phyloP scores from a whole-genome alignment of 2,797 vertebrate genomes.

The Amniataba percoides region DNA sequence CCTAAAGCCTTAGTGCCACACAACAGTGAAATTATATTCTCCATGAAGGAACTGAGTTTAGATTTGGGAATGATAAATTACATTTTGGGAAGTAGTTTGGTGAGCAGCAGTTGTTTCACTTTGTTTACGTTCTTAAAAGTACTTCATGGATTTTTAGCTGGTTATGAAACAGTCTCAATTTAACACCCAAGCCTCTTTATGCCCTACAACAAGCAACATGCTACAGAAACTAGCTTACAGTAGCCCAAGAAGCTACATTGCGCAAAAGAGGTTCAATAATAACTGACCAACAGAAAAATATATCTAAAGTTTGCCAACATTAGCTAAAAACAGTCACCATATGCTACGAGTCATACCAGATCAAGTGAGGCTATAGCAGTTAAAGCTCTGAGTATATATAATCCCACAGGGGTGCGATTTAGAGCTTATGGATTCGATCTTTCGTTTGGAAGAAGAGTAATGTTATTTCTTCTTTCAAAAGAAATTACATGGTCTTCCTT shows the following conservation, averaged over 20 bases:
- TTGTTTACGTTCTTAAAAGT: not conserved
- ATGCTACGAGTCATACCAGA: not conserved
- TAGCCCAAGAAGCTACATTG: not conserved
- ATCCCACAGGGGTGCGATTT: not conserved
- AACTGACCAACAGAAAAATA: not conserved
- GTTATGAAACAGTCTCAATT: no score
- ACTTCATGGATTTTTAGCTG: no score
- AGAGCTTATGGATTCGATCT: not conserved
- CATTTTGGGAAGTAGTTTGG: not conserved
- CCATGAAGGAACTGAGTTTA: not conserved
- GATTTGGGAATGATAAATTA: not conserved
- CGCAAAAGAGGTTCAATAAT: not conserved
- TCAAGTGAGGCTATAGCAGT: not conserved
- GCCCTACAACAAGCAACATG: no score
- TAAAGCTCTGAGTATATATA: not conserved
- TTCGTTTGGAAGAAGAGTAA: not conserved
- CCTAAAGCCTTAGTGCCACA: not conserved
- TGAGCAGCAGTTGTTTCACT: not conserved
- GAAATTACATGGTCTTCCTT: not conserved
- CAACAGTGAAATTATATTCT: not conserved
- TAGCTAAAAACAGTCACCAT: not conserved
- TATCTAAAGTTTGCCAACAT: not conserved
- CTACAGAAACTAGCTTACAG: not conserved
- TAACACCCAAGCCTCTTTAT: no score
- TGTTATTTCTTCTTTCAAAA: not conserved